phyloP scores from a whole-genome alignment of 1,140 invertebrate genomes.

The Cydia splendana region DNA sequence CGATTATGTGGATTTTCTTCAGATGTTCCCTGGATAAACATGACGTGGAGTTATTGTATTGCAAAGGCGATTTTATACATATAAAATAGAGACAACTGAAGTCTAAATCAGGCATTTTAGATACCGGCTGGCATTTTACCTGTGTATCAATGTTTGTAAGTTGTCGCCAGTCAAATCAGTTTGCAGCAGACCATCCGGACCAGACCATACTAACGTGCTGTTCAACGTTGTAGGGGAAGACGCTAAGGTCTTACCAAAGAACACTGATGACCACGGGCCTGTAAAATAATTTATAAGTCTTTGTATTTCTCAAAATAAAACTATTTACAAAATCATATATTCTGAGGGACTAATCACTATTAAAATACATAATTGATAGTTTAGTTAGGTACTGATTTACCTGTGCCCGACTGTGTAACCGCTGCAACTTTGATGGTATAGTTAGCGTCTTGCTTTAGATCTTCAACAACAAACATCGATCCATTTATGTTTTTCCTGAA shows the following conservation, averaged over 20 bases:
- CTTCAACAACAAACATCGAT: conserved; percentile 83
- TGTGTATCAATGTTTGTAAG: conserved; percentile 83
- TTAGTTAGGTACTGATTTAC: conserved; percentile 52
- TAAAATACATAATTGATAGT: background rate
- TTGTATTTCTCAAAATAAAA: background rate
- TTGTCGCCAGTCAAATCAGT: conserved; percentile 88
- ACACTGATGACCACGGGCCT: conserved; percentile 90
- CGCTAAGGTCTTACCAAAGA: conserved; percentile 84
- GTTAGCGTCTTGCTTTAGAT: conserved; percentile 86
- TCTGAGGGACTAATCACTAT: background rate
- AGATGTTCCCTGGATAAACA: conserved; percentile 79
- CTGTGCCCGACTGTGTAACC: conserved; percentile 86
- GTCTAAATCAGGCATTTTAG: too few species aligned
- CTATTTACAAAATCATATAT: conserved; percentile 4
- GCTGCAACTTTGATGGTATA: conserved; percentile 90
- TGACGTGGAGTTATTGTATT: background rate
- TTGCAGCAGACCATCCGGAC: conserved; percentile 84
- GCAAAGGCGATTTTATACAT: background rate
- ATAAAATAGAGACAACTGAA: background rate
- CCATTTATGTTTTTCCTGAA: conserved; percentile 81
- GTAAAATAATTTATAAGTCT: conserved; percentile 16
- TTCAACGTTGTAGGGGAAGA: conserved; percentile 72
- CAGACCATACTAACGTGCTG: conserved; percentile 86
- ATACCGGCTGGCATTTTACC: conserved; percentile 49
- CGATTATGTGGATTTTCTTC: conserved; percentile 81